Evolutionary conservation across 1,140 invertebrate genomes (phyloP), one percentile per base, ranked within the genome.

Genomic region (Aphelinus atriplicis): DNA sequence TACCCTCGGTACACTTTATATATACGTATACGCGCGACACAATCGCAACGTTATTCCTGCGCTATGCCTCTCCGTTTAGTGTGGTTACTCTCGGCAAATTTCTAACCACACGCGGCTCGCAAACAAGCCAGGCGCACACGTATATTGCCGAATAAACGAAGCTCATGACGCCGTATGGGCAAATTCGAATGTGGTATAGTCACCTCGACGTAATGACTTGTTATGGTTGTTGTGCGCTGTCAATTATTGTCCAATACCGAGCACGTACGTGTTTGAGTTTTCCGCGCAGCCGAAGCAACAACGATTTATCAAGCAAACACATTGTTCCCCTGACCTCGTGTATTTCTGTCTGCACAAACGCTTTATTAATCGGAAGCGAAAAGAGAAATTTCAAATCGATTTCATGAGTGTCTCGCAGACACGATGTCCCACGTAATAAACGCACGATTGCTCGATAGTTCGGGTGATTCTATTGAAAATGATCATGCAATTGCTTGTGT

Each of bases 91-190:
- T 65, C 47, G 63, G 48, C 63, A 51, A 65, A 65, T 65, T 65
- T 53, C 63, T 46, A 63, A 4, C 46, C 7, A 45, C 3, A 65
- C 48, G 47, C 51, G 63, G 47, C 47, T 65, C 63, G 51, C 48
- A 65, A 65, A 63, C 46, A 63, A 63, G 48, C 7, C 51, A 51
- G 3, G 3, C 51, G 43, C 50, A 51, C 63, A 7, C 26, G 63
- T 65, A n/a, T 50, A 51, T 65, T 43, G 71, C 64, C 51, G 50
- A 72, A 72, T 72, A 65, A 72, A 64, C 53, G 62, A 72, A 72
- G 71, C 26, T 26, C 0, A 26, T 26, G 26, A 26, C 26, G 51
- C 57, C 53, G 43, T 7, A 43, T 3, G 9, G 7, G 62, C 51
- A 64, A 64, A 72, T 71, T 71, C 42, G 58, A 71, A 53, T 62